Evolutionary conservation across 2,888 invertebrate species (phyloP), one percentile per base, ranked within the genome.

Genomic region (Synergus gifuensis): DNA sequence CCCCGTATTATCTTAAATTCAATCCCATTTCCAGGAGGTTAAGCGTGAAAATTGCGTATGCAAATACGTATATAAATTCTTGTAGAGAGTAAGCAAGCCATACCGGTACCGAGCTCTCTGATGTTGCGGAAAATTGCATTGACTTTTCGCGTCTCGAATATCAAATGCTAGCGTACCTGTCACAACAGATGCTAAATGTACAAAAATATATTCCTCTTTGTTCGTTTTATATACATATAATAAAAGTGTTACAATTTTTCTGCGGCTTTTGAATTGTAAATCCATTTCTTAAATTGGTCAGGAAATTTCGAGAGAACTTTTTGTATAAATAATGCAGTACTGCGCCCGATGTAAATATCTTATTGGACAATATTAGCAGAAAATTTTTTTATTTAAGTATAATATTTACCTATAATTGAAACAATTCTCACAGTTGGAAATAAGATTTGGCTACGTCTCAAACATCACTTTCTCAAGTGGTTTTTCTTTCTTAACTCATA

Each of bases 41-140:
- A 87, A 89, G 85, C 88, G 86, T 86, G 86, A 89, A 89, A 88
- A 89, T 89, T 89, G 87, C 86, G 85, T 87, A 89, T 88, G 88
- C 88, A 89, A 89, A 89, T 89, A 82, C 84, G 85, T 85, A 86
- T 86, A 87, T 87, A 86, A 88, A 87, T 88, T 86, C 85, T 84
- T 81, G 82, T 78, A 67, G 79, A 80, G 49, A 73, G 84, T 82
- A 82, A 86, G 86, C 86, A 84, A 85, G 81, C 85, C 83, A 81
- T 81, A 84, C 82, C 83, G 36, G 83, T 83, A 85, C 85, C 83
- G 84, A 85, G 85, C 84, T 87, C 85, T 85, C 86, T 84, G 73
- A 86, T 88, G 87, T 87, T 87, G 85, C 85, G 84, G 86, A 88
- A 88, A 89, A 89, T 89, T 89, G 86, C 84, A 73, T 78, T 78